phyloP scores from a whole-genome alignment of 2,888 invertebrate species.

The Drosophila helvetica region DNA sequence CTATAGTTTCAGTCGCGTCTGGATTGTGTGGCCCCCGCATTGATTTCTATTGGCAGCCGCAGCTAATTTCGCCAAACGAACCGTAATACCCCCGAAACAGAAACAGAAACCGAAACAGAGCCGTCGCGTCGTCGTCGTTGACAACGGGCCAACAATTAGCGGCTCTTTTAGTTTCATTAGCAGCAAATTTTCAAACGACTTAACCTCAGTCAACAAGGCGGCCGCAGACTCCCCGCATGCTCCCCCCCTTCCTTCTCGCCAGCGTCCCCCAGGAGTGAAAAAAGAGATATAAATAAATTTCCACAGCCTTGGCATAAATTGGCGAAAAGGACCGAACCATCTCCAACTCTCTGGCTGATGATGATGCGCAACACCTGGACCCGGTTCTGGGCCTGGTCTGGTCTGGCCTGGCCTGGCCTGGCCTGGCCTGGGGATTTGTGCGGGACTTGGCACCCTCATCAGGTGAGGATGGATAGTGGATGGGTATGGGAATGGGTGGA shows the following conservation, averaged over 20 bases:
- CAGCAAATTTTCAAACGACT: slow-evolving; percentile 62
- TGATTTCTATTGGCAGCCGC: slow-evolving; percentile 30
- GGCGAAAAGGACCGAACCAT: slow-evolving; percentile 19
- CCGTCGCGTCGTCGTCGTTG: slow-evolving; percentile 23
- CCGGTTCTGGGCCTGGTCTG: slow-evolving; percentile 25
- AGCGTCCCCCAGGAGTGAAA: slow-evolving; percentile 7
- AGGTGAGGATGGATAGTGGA: slow-evolving; percentile 28
- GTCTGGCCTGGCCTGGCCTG: neutral
- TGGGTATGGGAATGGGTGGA: slow-evolving; percentile 24
- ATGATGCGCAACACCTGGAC: slow-evolving; percentile 70
- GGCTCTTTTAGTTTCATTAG: slow-evolving; percentile 69
- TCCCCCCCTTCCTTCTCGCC: neutral
- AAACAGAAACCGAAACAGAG: neutral
- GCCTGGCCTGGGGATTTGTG: slow-evolving; percentile 10
- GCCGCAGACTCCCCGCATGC: neutral
- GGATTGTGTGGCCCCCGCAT: neutral
- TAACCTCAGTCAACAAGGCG: slow-evolving; percentile 61
- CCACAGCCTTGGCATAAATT: slow-evolving; percentile 48
- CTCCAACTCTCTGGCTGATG: slow-evolving; percentile 43
- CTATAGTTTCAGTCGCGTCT: neutral
- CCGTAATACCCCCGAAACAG: slow-evolving; percentile 16
- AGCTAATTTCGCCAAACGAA: slow-evolving; percentile 10
- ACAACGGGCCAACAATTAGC: slow-evolving; percentile 65
- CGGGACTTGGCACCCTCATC: slow-evolving; percentile 56
- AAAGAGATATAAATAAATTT: slow-evolving; percentile 59